Percentiles rank a stretch among this genome's conserved stretches.
Evolutionary conservation across 1,140 invertebrate genomes (phyloP).

Genomic region (Mercenaria mercenaria): DNA sequence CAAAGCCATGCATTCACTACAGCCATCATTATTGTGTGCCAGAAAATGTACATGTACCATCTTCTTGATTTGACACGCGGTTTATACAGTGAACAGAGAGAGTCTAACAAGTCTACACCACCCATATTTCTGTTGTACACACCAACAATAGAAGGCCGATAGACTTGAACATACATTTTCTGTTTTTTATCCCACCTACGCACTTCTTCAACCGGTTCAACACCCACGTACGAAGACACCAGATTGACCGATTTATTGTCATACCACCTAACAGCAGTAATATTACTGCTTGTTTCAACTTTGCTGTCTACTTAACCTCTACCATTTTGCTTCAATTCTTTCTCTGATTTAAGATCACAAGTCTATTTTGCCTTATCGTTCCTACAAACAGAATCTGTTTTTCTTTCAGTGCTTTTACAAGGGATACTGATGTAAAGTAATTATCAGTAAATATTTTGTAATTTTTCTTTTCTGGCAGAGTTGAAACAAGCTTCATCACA

Average conservation of each 20-base stretch:
- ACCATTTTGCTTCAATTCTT: slow-evolving; percentile 7
- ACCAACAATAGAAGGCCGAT: background rate
- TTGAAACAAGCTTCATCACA: no score
- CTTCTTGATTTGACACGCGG: background rate
- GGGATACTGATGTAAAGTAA: no score
- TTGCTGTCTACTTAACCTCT: slow-evolving; percentile 58
- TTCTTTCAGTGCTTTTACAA: slow-evolving; percentile 54
- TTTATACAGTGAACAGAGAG: background rate
- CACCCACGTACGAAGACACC: background rate
- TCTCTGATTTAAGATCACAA: slow-evolving; percentile 64
- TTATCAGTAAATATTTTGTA: no score
- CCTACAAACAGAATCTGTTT: slow-evolving; percentile 59
- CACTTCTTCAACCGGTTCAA: background rate
- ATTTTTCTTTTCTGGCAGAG: no score
- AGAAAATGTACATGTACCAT: background rate
- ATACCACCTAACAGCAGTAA: background rate
- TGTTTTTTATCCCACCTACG: background rate
- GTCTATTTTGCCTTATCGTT: slow-evolving; percentile 62
- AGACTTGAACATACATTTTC: background rate
- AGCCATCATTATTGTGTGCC: background rate
- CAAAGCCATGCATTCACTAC: background rate
- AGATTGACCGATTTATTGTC: background rate
- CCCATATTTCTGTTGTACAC: background rate
- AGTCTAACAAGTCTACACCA: background rate
- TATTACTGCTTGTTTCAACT: slow-evolving; percentile 36